Conservation (phyloP, 30 jellyfish, hydroid and myxozoan genomes). For the Pelagia noctiluca region DNA sequence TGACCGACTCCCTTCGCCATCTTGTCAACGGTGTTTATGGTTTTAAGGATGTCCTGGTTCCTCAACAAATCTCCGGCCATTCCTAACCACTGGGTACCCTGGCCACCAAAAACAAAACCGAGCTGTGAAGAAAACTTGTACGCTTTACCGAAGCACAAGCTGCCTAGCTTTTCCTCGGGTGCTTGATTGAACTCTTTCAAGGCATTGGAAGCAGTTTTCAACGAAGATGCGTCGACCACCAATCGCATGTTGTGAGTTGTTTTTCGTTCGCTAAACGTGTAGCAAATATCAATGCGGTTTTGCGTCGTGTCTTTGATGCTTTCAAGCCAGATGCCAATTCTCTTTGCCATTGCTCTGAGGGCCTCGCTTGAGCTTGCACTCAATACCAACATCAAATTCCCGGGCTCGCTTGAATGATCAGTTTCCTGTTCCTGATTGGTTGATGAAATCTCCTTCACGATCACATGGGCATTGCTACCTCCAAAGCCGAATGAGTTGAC, state of each 20-base stretch:
- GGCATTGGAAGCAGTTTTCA: neutral
- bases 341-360: conserved; percentile 38
- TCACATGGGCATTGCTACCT: conserved; percentile 64
- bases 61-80: conserved; percentile 14
- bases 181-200: conserved; percentile 4
- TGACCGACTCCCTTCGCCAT: conserved; percentile 1
- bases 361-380: conserved; percentile 49
- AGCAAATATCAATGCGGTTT: conserved; percentile 34
- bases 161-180: conserved; percentile 15
- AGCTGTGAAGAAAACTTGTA: conserved; percentile 11
- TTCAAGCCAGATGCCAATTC: conserved; percentile 28
- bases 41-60: neutral
- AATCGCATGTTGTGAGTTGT: conserved; percentile 46
- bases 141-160: conserved; percentile 23
- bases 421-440: conserved; percentile 12
- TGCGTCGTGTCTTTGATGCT: neutral
- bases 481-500: conserved; percentile 70
- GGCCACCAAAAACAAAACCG: conserved; percentile 69
- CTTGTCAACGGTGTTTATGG: conserved; percentile 8
- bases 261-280: conserved; percentile 47
- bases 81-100: too few species aligned
- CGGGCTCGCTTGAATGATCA: neutral
- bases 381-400: conserved; percentile 25
- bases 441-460: too few species aligned
- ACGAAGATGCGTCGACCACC: neutral